These are phyloP conservation scores for Puffinus mauretanicus DNA, from an alignment of 2,113 vertebrate genomes.

Conservation along the genomic window DNA sequence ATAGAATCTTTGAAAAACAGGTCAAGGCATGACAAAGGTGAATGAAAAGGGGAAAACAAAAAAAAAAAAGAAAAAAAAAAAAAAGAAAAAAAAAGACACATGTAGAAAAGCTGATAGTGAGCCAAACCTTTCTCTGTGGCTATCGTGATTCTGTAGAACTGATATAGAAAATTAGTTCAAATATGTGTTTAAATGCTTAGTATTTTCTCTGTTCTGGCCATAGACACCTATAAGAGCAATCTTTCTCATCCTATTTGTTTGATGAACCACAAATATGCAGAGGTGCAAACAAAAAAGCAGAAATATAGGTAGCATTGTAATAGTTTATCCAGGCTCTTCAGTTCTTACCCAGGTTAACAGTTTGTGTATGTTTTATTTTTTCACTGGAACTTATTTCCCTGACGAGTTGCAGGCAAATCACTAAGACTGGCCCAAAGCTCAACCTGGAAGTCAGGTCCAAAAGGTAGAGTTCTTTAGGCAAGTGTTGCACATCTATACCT, in stretches of 20 bases:
- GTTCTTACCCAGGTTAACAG: background rate
- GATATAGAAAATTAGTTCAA: background rate
- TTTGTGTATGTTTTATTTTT: background rate
- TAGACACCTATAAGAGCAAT: background rate
- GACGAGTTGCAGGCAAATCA: background rate
- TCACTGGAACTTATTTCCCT: background rate
- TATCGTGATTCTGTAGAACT: background rate
- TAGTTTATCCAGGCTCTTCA: background rate
- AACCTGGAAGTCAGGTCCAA: background rate
- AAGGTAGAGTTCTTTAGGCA: background rate
- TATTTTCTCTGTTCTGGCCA: background rate
- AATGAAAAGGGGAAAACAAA: background rate
- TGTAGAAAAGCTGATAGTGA: background rate
- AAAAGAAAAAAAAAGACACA: no score
- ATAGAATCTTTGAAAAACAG: background rate
- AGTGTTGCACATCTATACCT: background rate
- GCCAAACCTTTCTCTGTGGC: background rate
- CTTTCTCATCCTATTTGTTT: background rate
- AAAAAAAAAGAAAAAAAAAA: no score
- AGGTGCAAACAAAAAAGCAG: background rate
- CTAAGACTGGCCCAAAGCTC: background rate
- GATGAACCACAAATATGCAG: background rate
- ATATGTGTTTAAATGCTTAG: background rate
- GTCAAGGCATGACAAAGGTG: background rate
- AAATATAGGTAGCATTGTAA: background rate